Conservation (phyloP, 1,140 invertebrate species). For the Temnothorax nylanderi region DNA sequence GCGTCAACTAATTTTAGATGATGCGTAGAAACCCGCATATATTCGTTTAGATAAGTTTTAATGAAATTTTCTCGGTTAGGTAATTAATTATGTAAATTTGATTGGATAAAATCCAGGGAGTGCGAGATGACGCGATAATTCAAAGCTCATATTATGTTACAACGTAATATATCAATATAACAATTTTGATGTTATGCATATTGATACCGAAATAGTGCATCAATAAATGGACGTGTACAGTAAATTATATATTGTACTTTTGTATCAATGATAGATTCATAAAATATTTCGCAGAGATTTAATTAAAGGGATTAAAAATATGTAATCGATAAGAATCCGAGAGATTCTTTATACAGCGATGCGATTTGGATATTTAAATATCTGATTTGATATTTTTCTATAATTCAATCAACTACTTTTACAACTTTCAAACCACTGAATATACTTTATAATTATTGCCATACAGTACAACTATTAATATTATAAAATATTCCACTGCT, state of each 20-base stretch:
- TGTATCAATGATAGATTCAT: neutral
- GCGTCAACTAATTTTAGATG: slow-evolving; percentile 43
- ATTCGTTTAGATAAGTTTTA: slow-evolving; percentile 35
- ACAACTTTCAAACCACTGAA: neutral
- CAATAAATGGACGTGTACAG: neutral
- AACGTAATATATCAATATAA: slow-evolving; percentile 12
- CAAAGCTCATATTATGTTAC: slow-evolving; percentile 40
- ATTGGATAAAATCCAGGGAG: slow-evolving; percentile 27
- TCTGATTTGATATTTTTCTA: neutral
- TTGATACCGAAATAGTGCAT: slow-evolving; percentile 29
- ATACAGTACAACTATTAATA: neutral
- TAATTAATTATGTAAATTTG: slow-evolving; percentile 57
- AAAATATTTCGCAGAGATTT: neutral
- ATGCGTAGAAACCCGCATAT: slow-evolving; percentile 28
- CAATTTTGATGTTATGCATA: slow-evolving; percentile 1
- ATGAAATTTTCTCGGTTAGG: slow-evolving; percentile 29
- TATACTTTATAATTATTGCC: neutral
- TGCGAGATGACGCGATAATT: slow-evolving; percentile 23
- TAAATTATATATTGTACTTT: neutral
- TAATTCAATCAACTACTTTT: neutral
- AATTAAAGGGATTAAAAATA: neutral
- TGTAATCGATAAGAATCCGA: neutral
- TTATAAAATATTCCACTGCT: slow-evolving; percentile 13
- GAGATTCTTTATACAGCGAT: neutral
- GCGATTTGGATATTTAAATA: neutral